Conservation (phyloP, 2,113 vertebrate genomes). For the Oreotragus oreotragus region DNA sequence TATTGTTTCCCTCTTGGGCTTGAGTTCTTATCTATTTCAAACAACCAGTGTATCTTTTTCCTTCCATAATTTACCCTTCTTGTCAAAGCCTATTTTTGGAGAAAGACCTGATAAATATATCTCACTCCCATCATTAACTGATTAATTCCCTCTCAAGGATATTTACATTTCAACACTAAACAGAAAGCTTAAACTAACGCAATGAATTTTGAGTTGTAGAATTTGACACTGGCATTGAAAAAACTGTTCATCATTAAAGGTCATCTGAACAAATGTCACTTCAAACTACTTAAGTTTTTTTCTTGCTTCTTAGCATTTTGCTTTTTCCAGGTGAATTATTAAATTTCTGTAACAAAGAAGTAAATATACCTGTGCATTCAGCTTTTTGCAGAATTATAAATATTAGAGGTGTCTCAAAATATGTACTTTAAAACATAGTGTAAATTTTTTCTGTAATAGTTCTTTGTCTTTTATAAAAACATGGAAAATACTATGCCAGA, state of each 20-base stretch:
- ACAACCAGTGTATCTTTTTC: not conserved
- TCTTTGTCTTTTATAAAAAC: constrained; percentile 20
- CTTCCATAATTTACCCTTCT: not conserved
- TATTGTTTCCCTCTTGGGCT: not conserved
- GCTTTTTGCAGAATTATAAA: not conserved
- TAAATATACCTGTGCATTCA: not conserved
- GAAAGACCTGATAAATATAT: not conserved
- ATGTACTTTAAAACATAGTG: not conserved
- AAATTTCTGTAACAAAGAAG: not conserved
- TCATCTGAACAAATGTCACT: constrained; percentile 4
- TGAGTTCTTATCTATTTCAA: constrained; percentile 5
- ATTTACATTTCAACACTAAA: not conserved
- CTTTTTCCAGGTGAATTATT: constrained; percentile 1
- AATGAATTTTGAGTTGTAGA: not conserved
- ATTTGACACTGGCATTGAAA: not conserved
- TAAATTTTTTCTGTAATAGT: not conserved
- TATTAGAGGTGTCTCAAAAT: not conserved
- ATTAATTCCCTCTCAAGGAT: not conserved
- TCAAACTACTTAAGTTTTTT: not conserved
- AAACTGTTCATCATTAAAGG: not conserved
- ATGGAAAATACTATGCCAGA: not conserved
- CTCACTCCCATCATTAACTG: not conserved
- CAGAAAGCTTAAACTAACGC: not conserved
- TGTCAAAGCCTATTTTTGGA: not conserved
- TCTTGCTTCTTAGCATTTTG: not conserved